Base-by-base conservation (phyloP, 1,140 invertebrate species). In the Helicoverpa zea region DNA sequence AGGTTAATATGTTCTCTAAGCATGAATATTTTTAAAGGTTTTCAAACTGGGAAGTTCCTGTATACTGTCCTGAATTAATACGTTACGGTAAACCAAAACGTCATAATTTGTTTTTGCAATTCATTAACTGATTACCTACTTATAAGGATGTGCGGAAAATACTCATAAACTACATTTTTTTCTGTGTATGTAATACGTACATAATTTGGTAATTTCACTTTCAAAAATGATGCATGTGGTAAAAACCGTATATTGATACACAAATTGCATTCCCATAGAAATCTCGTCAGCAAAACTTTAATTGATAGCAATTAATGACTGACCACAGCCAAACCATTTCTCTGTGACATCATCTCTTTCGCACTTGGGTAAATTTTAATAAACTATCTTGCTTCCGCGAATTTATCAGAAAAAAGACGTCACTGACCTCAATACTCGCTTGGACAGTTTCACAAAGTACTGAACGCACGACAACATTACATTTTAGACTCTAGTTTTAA, bases 351-450 rank as follows among this genome's bases (percentile, higher is more conserved):
- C 47, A 35, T 83, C 81, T 77, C 73, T 87, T 81, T 88, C 84
- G 64, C 77, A 81, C 83, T 63, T 64, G 52, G 14, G 10, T 51
- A 23, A 68, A 82, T 72, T 83, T 59, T 73, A 43, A 84, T 84
- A 79, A 68, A 18, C 76, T 72, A 7, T 88, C 87, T 89, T 87
- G 29, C 61, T 86, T 86, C 81, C 83, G 77, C 81, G 81, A 87
- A 92, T 88, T 91, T 87, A 86, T 83, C 86, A 88, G 81, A 91
- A 91, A 92, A 92, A 92, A 90, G 88, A 91, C 90, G 92, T 93
- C 92, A 92, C 86, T 94, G 92, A 94, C 92, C 92, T 92, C 90
- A 92, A 92, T 92, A 89, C 76, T 64, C 4, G 75, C 75, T 77
- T 64, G 59, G 59, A 77, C 74, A 64, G 59, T 77, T 52, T 63